Percentiles rank a stretch among this genome's conserved stretches.
These are phyloP conservation scores for Drosophila pachea DNA, from an alignment of 1,140 invertebrate species.

Conservation along the genomic window DNA sequence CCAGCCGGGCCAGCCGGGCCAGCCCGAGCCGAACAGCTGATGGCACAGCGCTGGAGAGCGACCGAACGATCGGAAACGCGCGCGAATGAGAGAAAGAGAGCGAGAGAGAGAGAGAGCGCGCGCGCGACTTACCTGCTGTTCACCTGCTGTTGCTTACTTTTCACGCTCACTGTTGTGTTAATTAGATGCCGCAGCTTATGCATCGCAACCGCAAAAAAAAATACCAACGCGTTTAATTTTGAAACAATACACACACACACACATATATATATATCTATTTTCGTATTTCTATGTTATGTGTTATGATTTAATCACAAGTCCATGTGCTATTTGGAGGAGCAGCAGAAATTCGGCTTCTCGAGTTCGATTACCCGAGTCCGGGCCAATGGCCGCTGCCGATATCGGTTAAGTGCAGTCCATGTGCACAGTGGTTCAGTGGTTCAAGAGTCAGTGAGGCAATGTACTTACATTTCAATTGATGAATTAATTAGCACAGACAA, in stretches of 20 bases:
- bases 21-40: constrained; percentile 52
- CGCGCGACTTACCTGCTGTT: constrained; percentile 24
- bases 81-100: constrained; percentile 13
- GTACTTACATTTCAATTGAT: background rate
- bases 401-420: constrained; percentile 20
- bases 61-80: background rate
- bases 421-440: constrained; percentile 20
- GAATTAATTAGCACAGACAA: background rate
- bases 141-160: constrained; percentile 25
- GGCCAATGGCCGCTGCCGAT: constrained; percentile 48
- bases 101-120: constrained; percentile 1
- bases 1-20: constrained; percentile 1
- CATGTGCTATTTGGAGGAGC: constrained; percentile 6
- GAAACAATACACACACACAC: background rate
- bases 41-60: constrained; percentile 17
- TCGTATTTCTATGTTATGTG: background rate
- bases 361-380: constrained; percentile 56
- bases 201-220: constrained; percentile 23
- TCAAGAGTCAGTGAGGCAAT: background rate
- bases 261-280: constrained; percentile 9
- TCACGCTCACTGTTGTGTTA: constrained; percentile 57
- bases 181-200: constrained; percentile 54
- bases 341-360: constrained; percentile 21
- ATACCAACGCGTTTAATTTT: constrained; percentile 21
- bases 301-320: background rate